Evolutionary conservation across 2,888 invertebrate species (phyloP).

Genomic region (Strigamia transsilvanica): DNA sequence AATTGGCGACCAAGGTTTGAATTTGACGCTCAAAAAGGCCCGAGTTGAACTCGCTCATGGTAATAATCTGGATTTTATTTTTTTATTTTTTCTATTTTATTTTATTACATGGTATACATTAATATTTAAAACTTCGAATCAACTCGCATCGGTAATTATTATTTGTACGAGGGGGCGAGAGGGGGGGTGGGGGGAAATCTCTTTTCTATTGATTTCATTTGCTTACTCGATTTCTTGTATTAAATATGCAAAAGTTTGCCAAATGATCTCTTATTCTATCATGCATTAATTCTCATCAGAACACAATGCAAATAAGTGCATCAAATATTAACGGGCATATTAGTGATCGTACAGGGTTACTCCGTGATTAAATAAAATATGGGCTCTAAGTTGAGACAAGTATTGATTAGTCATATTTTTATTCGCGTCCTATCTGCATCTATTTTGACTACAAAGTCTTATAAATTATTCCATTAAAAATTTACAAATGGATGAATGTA

Average conservation of each 20-base stretch:
- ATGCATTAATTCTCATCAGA: slow-evolving; percentile 20
- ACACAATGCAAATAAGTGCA: slow-evolving; percentile 20
- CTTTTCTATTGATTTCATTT: slow-evolving; percentile 12
- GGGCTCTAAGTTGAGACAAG: slow-evolving; percentile 20
- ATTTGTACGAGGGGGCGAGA: background rate
- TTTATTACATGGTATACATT: no score
- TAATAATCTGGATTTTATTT: slow-evolving; percentile 12
- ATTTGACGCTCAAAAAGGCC: background rate
- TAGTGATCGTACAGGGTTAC: slow-evolving; percentile 20
- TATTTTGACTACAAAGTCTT: background rate
- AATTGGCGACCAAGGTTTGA: slow-evolving; percentile 4
- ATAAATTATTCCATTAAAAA: slow-evolving; percentile 14
- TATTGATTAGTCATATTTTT: slow-evolving; percentile 14
- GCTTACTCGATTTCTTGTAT: slow-evolving; percentile 15
- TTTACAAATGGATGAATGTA: slow-evolving; percentile 20
- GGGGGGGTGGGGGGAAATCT: background rate
- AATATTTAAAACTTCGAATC: slow-evolving; percentile 20
- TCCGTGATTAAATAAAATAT: slow-evolving; percentile 12
- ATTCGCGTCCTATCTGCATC: slow-evolving; percentile 13
- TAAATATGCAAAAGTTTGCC: slow-evolving; percentile 15
- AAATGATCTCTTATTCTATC: slow-evolving; percentile 1
- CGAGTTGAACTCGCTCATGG: background rate
- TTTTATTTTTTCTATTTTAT: no score
- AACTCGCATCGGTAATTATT: slow-evolving; percentile 14
- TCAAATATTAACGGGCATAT: slow-evolving; percentile 20